Evolutionary conservation across 1,140 invertebrate genomes (phyloP), one percentile per base, ranked within the genome.

Genomic region (Calosoma granatense): DNA sequence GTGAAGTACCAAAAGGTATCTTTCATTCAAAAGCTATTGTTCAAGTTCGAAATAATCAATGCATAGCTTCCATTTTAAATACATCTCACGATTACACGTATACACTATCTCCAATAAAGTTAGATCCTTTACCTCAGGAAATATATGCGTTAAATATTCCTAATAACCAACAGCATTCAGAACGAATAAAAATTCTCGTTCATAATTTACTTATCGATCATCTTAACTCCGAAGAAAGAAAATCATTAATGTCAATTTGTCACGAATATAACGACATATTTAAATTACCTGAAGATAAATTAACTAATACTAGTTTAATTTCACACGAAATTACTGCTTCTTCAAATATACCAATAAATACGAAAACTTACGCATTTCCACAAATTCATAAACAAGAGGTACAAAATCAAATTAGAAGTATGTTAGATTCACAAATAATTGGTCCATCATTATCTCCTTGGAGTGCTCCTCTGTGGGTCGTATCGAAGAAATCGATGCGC

Each of bases 401-500:
- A 11, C 53, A 67, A n/a, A 59, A 53, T 41, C 65, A 62, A 59
- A 59, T 62, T 20, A 22, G 54, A 36, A 56, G 60, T 57, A 56
- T 62, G 55, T 36, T 60, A 41, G 20, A 60, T 11, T 19, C 60
- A n/a, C 43, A 41, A 52, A 60, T 64, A 0, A 62, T 60, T 9
- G 23, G 14, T 56, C 51, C 52, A 19, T 64, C 60, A 2, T 54
- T 30, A 2, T 60, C 55, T 15, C 63, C 63, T 6, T 67, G 61
- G 54, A 61, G 54, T 12, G 57, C 57, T 23, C 67, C 66, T 14
- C 21, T 72, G 53, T 70, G 61, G 60, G 22, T 64, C 22, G 62
- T 65, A 9, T 64, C 67, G 36, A 67, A 69, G 51, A 69, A 68
- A 51, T 19, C 1, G 64, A 69, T 22, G 56, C 60, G 0, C 56